Base-by-base conservation (phyloP, 2,797 vertebrate genomes). In the Cacajao melanocephalus region DNA sequence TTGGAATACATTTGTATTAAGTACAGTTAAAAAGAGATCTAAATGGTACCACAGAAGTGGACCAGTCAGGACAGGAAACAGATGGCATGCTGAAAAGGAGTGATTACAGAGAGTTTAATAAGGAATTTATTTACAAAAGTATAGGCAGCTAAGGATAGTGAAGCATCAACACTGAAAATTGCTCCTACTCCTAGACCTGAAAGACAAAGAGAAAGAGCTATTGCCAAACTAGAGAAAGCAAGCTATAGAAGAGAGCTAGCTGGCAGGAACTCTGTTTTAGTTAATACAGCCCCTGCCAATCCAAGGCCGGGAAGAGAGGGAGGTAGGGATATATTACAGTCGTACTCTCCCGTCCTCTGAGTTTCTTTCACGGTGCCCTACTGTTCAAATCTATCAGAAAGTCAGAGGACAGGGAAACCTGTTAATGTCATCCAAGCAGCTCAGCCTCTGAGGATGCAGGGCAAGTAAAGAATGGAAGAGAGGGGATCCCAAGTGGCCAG, bases 31-130 rank as follows among this genome's bases (percentile, higher is more conserved):
- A 83, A 57, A 86, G 61, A 70, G 93, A 80, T n/a, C 58, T 88
- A 88, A 90, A 87, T 58, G 5, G 72, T 17, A 73, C 26, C 20
- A 36, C 50, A 73, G 73, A 50, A 46, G 22, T 70, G 36, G 61
- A 81, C 52, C 58, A 87, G 52, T 78, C 26, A 39, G 58, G n/a
- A 90, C 58, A 75, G 64, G 75, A 88, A 94, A 88, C 70, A 96
- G 67, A 97, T 92, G 72, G 46, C 52, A 88, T 72, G 82, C 36
- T 86, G 85, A 61, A 50, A 90, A 96, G 33, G 20, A 95, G 20
- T 94, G 80, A 94, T 97, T 93, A 81, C 84, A 93, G 36, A 90
- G 48, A 76, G 5, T 92, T 86, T 96, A 96, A 87, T 94, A 79
- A 95, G 48, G 30, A 24, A 95, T 92, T 85, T 92, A 82, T 90